Evolutionary conservation across 2,797 vertebrate species (phyloP).

Genomic region (Arnoldichthys spilopterus): DNA sequence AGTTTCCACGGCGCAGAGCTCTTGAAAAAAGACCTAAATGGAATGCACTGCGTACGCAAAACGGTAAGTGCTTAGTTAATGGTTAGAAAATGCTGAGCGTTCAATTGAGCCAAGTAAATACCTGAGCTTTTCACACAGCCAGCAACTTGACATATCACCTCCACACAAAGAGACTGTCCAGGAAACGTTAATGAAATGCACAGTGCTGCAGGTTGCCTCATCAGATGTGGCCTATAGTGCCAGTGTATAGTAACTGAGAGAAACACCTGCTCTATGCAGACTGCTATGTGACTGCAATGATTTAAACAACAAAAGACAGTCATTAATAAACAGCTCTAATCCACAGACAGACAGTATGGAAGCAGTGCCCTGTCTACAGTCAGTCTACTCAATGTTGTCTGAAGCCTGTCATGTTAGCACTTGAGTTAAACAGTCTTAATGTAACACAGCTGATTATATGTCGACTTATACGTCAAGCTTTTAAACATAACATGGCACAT

Average conservation of each 20-base stretch:
- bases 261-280: not conserved
- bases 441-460: not conserved
- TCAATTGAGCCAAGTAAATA: conserved; percentile 65
- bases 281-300: not conserved
- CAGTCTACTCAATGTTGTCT: not conserved
- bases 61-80: conserved; percentile 71
- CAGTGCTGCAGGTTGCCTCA: not conserved
- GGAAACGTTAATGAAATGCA: not conserved
- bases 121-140: conserved; percentile 62
- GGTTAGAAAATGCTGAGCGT: conserved; percentile 67
- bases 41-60: conserved; percentile 69
- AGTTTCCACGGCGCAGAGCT: conserved; percentile 58
- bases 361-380: not conserved
- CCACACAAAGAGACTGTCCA: not conserved
- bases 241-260: not conserved
- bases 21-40: conserved; percentile 63
- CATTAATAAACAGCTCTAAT: not conserved
- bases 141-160: conserved; percentile 47
- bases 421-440: not conserved
- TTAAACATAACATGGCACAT: not conserved
- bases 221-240: not conserved
- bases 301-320: not conserved
- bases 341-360: not conserved
- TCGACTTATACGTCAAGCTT: not conserved
- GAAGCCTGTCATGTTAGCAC: not conserved